Evolutionary conservation across 2,113 vertebrate genomes (phyloP).

Genomic region (Hepsetus odoe): DNA sequence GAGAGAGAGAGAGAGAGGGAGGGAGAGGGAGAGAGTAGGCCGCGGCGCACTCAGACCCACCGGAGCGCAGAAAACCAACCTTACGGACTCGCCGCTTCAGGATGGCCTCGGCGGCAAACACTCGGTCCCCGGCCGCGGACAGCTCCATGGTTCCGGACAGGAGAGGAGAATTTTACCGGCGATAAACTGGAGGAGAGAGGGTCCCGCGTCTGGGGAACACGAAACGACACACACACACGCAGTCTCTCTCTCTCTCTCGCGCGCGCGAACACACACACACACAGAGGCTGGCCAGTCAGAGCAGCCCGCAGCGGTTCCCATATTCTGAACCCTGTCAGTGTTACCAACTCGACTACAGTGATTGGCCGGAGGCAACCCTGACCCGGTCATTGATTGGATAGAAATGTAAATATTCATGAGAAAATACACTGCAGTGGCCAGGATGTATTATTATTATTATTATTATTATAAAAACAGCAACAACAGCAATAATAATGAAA

Average conservation of each 20-base stretch:
- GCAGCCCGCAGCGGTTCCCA: not conserved
- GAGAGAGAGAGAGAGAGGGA: no score
- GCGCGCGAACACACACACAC: not conserved
- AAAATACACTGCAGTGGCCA: no score
- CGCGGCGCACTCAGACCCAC: slow-evolving; percentile 21
- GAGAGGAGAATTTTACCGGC: slow-evolving; percentile 29
- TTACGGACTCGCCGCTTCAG: slow-evolving; percentile 92
- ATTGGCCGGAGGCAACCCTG: not conserved
- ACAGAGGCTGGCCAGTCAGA: not conserved
- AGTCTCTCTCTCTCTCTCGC: no score
- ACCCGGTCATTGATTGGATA: no score
- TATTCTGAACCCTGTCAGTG: not conserved
- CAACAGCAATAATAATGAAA: no score
- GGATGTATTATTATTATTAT: no score
- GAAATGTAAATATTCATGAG: no score
- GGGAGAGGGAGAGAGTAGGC: no score
- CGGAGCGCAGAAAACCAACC: slow-evolving; percentile 71
- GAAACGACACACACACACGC: not conserved
- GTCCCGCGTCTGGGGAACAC: slow-evolving; percentile 41
- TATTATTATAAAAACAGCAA: no score
- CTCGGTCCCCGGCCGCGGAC: slow-evolving; percentile 90
- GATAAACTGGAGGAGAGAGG: slow-evolving; percentile 18
- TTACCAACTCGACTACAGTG: not conserved
- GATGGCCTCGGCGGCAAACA: slow-evolving; percentile 95
- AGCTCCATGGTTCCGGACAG: slow-evolving; percentile 84